phyloP scores from a whole-genome alignment of 2,888 invertebrate genomes.

The Apotomis capreana region DNA sequence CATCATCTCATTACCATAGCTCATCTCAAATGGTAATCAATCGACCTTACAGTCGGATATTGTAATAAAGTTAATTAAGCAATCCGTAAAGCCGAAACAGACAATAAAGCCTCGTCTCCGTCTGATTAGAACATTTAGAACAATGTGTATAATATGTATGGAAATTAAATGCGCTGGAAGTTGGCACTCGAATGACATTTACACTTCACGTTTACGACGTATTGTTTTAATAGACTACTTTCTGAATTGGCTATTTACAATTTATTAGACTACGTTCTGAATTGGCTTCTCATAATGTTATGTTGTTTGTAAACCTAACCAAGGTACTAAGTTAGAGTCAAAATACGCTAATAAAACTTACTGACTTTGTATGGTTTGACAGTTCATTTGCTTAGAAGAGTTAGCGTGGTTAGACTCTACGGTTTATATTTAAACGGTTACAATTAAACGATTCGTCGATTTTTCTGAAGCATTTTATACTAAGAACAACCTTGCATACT shows the following conservation, averaged over 20 bases:
- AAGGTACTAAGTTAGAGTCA: too few species aligned
- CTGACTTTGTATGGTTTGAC: too few species aligned
- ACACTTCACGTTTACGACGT: slow-evolving; percentile 7
- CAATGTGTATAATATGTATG: slow-evolving; percentile 31
- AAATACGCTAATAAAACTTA: too few species aligned
- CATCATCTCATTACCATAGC: slow-evolving; percentile 5
- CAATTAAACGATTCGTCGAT: too few species aligned
- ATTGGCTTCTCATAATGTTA: too few species aligned
- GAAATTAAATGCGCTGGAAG: slow-evolving; percentile 29
- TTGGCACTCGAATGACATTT: slow-evolving; percentile 6
- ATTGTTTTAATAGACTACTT: neutral
- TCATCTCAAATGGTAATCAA: slow-evolving; percentile 21
- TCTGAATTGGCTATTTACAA: neutral
- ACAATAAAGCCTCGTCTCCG: slow-evolving; percentile 15
- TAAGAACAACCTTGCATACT: too few species aligned
- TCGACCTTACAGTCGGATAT: neutral
- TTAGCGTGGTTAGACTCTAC: too few species aligned
- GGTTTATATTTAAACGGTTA: too few species aligned
- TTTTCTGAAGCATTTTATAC: too few species aligned
- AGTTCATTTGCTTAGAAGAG: too few species aligned
- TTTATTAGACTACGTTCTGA: neutral
- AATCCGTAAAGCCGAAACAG: slow-evolving; percentile 15
- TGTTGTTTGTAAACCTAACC: too few species aligned
- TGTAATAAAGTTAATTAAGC: slow-evolving; percentile 18
- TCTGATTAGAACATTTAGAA: slow-evolving; percentile 33